Conservation (phyloP, 30 jellyfish, hydroid and myxozoan genomes). For the Aurelia coerulea region DNA sequence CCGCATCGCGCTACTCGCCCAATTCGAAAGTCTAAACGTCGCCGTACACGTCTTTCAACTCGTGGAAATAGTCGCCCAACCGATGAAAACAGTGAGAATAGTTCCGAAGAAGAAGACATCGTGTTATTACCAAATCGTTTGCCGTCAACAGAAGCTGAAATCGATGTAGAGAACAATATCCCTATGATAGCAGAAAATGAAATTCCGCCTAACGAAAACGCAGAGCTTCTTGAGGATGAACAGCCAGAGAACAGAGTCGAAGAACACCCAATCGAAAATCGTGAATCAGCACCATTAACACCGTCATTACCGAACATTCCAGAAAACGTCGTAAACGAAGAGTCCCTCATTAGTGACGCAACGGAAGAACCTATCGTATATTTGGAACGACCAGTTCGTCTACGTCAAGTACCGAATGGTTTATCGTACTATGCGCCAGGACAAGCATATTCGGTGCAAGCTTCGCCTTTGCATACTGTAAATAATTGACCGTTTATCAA, state of each 20-base stretch:
- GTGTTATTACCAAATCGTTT: neutral
- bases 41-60: neutral
- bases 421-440: neutral
- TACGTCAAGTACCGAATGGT: neutral
- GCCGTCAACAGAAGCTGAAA: no score
- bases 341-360: neutral
- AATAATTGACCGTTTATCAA: neutral
- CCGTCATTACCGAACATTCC: no score
- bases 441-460: neutral
- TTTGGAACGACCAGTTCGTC: neutral
- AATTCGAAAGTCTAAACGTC: neutral
- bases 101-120: neutral
- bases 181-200: no score
- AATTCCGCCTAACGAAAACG: no score
- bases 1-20: neutral
- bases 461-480: neutral
- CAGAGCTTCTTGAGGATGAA: no score
- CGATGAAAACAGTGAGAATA: neutral
- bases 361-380: neutral
- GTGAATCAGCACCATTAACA: neutral
- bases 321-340: neutral
- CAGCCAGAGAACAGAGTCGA: no score
- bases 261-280: neutral
- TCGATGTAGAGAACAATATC: no score
- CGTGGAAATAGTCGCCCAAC: neutral